phyloP scores from a whole-genome alignment of 2,113 vertebrate genomes.

The Ellobius talpinus region DNA sequence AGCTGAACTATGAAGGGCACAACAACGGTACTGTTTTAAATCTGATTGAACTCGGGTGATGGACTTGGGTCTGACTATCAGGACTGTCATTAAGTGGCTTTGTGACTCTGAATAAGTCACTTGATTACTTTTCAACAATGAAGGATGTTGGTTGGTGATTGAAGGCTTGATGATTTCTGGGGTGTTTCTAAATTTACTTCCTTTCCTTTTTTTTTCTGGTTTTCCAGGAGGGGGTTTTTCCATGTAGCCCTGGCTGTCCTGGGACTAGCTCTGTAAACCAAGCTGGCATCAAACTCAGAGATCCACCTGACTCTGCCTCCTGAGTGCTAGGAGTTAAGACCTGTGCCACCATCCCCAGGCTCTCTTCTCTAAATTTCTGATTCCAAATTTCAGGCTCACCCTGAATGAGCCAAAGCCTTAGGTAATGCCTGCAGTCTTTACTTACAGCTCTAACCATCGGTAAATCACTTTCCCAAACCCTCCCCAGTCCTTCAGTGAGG shows the following conservation, averaged over 20 bases:
- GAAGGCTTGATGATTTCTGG: background rate
- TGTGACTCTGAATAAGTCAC: background rate
- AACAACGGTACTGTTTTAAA: background rate
- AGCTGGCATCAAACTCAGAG: background rate
- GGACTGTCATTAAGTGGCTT: background rate
- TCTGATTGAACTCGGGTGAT: background rate
- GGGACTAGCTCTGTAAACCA: background rate
- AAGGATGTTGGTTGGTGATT: background rate
- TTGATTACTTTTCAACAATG: conserved; percentile 11
- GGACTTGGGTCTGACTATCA: background rate
- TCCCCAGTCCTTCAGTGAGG: background rate
- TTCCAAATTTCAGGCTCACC: background rate
- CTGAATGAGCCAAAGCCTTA: background rate
- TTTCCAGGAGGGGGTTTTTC: background rate
- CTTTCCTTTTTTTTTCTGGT: background rate
- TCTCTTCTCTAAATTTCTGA: background rate
- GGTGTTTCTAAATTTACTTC: background rate
- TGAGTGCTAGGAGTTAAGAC: background rate
- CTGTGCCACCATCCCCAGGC: background rate
- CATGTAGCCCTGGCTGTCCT: background rate
- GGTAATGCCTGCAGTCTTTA: background rate
- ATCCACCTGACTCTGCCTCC: background rate
- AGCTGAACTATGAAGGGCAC: background rate
- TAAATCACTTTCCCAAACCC: background rate
- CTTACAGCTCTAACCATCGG: background rate